phyloP scores from a whole-genome alignment of 2,888 invertebrate species.

The Branchellion lobata region DNA sequence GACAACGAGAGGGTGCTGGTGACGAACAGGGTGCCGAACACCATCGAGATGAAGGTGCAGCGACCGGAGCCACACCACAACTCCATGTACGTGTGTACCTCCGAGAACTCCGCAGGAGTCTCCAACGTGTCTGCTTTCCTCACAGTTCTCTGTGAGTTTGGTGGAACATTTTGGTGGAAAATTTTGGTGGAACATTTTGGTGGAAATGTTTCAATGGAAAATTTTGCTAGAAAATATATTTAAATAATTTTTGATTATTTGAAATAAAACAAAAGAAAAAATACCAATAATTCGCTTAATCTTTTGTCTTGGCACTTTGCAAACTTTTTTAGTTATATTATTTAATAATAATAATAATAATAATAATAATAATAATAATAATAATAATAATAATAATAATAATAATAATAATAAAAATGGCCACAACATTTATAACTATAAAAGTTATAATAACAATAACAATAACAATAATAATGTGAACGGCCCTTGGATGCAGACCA shows the following conservation, averaged over 20 bases:
- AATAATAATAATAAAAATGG: too few relatives aligned
- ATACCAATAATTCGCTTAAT: too few relatives aligned
- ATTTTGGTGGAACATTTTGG: not conserved
- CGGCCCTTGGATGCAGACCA: conserved; percentile 37
- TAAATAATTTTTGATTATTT: too few relatives aligned
- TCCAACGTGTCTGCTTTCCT: conserved; percentile 6
- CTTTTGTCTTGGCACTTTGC: too few relatives aligned
- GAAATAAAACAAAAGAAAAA: not conserved
- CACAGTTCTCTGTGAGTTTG: conserved; percentile 41
- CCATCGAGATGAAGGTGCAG: conserved; percentile 33
- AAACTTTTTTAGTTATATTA: too few relatives aligned
- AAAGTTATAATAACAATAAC: too few relatives aligned
- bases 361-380: too few relatives aligned
- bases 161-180: not conserved
- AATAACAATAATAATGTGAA: too few relatives aligned
- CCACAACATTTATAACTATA: too few relatives aligned
- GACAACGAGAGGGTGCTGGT: conserved; percentile 28
- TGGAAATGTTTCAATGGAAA: not conserved
- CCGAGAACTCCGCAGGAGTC: conserved; percentile 34
- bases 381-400: too few relatives aligned
- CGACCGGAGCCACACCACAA: conserved; percentile 21
- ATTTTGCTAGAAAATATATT: not conserved
- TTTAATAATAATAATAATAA: too few relatives aligned
- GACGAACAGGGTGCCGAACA: conserved; percentile 4
- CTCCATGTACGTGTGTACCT: conserved; percentile 35